phyloP scores from a whole-genome alignment of 2,888 invertebrate species.

The Eucriotettix oculatus region DNA sequence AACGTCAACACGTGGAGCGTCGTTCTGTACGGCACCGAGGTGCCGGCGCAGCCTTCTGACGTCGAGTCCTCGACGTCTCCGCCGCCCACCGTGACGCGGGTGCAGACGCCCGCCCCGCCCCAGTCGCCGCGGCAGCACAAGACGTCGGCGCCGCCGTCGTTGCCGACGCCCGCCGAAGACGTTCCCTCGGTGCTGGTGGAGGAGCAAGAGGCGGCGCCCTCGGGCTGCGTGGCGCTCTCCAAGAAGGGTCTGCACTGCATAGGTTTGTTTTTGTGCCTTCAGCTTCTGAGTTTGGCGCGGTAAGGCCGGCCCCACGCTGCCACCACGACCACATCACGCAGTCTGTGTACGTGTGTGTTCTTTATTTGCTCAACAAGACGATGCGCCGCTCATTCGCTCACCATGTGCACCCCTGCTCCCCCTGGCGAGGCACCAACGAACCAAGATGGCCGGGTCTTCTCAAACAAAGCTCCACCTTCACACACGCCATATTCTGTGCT shows the following conservation, averaged over 20 bases:
- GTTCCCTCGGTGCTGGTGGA: background rate
- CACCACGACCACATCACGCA: too few species aligned
- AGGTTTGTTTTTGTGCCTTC: constrained; percentile 14
- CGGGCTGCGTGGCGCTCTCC: constrained; percentile 7
- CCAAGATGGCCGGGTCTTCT: too few species aligned
- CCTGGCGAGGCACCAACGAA: too few species aligned
- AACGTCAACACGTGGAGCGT: background rate
- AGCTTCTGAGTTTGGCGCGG: background rate
- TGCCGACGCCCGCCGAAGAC: background rate
- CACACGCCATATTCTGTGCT: too few species aligned
- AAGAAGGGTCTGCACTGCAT: constrained; percentile 11
- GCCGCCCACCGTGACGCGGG: background rate
- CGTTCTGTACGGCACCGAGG: constrained; percentile 15
- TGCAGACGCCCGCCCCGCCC: background rate
- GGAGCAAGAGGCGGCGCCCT: background rate
- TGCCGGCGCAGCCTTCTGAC: background rate
- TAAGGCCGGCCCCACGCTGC: too few species aligned
- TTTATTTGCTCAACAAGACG: too few species aligned
- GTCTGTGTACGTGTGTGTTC: too few species aligned
- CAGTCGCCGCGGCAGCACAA: background rate
- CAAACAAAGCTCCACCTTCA: too few species aligned
- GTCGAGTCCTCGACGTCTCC: constrained; percentile 14
- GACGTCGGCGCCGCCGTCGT: background rate
- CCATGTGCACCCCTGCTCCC: too few species aligned
- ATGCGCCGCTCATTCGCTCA: too few species aligned